Evolutionary conservation across 2,888 invertebrate species (phyloP).

Genomic region (Apomyelois bistriatella): DNA sequence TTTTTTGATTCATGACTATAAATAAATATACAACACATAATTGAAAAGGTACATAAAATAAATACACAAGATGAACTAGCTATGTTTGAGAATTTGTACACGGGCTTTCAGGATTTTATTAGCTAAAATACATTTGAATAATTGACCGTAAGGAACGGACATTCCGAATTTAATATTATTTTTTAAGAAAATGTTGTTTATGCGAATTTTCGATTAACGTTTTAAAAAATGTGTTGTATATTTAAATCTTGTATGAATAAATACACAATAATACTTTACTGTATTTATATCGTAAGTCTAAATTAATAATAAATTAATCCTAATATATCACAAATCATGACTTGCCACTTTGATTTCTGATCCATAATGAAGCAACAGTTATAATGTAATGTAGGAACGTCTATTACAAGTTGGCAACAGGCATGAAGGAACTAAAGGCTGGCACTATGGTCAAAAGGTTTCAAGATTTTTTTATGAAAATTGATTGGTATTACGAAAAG

Average conservation of each 20-base stretch:
- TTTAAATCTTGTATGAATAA: background rate
- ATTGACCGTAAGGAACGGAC: too few relatives aligned
- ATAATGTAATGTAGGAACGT: background rate
- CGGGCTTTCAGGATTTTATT: too few relatives aligned
- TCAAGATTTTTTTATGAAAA: too few relatives aligned
- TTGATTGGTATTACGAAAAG: too few relatives aligned
- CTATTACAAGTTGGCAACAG: background rate
- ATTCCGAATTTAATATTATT: too few relatives aligned
- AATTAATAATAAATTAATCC: conserved; percentile 34
- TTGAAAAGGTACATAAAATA: too few relatives aligned
- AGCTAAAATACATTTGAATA: too few relatives aligned
- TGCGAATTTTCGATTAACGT: too few relatives aligned
- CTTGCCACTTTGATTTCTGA: conserved; percentile 42
- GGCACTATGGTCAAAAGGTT: too few relatives aligned
- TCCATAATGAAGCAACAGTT: conserved; percentile 5
- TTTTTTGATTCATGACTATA: conserved; percentile 34
- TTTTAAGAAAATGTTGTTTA: background rate
- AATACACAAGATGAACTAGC: too few relatives aligned
- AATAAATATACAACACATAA: conserved; percentile 33
- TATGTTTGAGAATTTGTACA: too few relatives aligned
- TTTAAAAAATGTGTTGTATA: background rate
- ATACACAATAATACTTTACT: conserved; percentile 17
- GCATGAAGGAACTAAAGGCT: too few relatives aligned
- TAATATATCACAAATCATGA: conserved; percentile 71
- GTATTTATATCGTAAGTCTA: conserved; percentile 31